These are phyloP conservation scores for Mustela lutreola DNA, from an alignment of 2,113 vertebrate genomes.

Conservation along the genomic window DNA sequence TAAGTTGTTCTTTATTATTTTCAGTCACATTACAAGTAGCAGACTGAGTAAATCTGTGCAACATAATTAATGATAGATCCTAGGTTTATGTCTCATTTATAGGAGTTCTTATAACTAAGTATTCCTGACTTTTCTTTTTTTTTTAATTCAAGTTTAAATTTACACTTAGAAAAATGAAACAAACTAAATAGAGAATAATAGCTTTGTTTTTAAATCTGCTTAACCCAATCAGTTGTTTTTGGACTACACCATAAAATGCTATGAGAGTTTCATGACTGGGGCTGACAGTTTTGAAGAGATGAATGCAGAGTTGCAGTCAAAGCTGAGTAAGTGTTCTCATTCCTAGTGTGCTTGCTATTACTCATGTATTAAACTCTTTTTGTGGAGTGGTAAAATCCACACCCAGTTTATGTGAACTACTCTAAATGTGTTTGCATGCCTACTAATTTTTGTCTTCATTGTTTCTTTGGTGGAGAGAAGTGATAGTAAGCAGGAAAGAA, in stretches of 20 bases:
- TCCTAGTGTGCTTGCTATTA: background rate
- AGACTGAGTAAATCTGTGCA: background rate
- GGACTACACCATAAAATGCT: slow-evolving; percentile 93
- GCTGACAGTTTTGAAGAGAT: slow-evolving; percentile 93
- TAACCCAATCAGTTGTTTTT: slow-evolving; percentile 90
- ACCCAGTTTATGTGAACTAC: background rate
- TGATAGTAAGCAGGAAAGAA: slow-evolving; percentile 31
- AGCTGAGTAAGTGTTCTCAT: slow-evolving; percentile 91
- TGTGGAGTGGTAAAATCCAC: background rate
- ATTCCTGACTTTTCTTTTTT: slow-evolving; percentile 38
- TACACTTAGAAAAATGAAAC: slow-evolving; percentile 46
- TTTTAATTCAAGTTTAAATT: slow-evolving; percentile 48
- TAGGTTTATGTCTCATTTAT: slow-evolving; percentile 31
- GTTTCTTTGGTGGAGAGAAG: background rate
- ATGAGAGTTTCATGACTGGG: slow-evolving; percentile 95
- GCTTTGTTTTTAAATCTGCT: slow-evolving; percentile 58
- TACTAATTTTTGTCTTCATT: background rate
- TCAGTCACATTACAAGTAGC: slow-evolving; percentile 23
- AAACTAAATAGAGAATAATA: slow-evolving; percentile 37
- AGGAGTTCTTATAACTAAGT: slow-evolving; percentile 11
- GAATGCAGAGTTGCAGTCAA: slow-evolving; percentile 89
- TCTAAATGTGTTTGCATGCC: background rate
- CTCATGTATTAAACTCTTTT: background rate
- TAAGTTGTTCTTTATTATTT: slow-evolving; percentile 48
- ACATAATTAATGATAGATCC: background rate